These are phyloP conservation scores for Halcyon chelicuti DNA, from an alignment of 2,797 vertebrate species.

Conservation along the genomic window DNA sequence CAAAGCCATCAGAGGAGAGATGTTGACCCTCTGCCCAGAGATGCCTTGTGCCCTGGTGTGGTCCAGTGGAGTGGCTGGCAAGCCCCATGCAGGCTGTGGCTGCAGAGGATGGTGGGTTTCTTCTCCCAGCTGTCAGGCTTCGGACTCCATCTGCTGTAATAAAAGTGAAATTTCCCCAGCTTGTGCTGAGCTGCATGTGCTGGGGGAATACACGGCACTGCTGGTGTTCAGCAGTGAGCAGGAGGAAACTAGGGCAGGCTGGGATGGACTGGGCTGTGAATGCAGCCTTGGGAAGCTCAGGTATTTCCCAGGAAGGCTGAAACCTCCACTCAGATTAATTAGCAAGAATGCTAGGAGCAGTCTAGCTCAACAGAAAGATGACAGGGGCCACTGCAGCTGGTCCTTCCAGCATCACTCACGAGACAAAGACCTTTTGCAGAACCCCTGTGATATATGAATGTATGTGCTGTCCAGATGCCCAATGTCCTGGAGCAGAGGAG, in stretches of 20 bases:
- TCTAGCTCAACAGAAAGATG: background rate
- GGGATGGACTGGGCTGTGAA: background rate
- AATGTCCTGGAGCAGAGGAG: accelerated
- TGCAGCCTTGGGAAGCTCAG: background rate
- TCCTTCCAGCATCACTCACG: accelerated
- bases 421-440: background rate
- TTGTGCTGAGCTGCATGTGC: accelerated
- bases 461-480: background rate
- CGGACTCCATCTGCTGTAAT: constrained; percentile 54
- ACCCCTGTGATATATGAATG: accelerated
- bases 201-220: accelerated
- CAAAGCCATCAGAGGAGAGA: background rate
- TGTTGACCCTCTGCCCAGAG: background rate
- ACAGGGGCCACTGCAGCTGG: background rate
- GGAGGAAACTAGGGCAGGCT: background rate
- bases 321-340: background rate
- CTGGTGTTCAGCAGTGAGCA: background rate
- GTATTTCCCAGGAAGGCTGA: background rate
- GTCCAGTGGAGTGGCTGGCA: accelerated
- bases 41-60: background rate
- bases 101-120: background rate
- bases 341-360: accelerated
- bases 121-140: background rate
- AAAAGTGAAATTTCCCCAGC: constrained; percentile 22
- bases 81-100: background rate